Conservation (phyloP, 2,888 invertebrate genomes). For the Hyles lineata region DNA sequence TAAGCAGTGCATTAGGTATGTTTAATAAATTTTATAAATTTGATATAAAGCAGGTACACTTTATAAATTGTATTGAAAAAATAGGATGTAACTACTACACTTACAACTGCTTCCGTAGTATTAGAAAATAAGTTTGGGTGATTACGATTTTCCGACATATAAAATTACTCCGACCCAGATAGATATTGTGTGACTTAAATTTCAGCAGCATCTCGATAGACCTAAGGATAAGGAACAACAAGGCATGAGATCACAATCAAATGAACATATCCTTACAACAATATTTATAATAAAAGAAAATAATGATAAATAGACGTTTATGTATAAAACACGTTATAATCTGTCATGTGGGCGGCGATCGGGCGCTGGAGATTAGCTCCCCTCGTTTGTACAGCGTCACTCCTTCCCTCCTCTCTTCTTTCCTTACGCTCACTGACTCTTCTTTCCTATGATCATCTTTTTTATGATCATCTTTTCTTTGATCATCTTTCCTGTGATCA, state of each 20-base stretch:
- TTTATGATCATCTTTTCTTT: conserved; percentile 59
- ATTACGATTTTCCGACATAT: too few relatives aligned
- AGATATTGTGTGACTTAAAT: too few relatives aligned
- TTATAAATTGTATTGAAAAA: too few relatives aligned
- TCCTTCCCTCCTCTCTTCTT: conserved; percentile 56
- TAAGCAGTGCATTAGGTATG: too few relatives aligned
- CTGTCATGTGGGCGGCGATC: conserved; percentile 74
- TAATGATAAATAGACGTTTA: conserved; percentile 79
- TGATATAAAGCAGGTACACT: too few relatives aligned
- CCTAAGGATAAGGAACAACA: neutral
- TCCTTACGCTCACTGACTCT: conserved; percentile 39
- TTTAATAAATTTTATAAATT: too few relatives aligned
- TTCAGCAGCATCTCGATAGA: too few relatives aligned
- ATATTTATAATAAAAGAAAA: conserved; percentile 53
- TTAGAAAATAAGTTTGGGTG: too few relatives aligned
- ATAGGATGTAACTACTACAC: too few relatives aligned
- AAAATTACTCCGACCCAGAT: too few relatives aligned
- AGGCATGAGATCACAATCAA: conserved; percentile 19
- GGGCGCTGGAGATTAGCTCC: conserved; percentile 92
- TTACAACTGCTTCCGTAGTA: too few relatives aligned
- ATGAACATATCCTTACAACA: conserved; percentile 39
- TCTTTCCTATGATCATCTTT: conserved; percentile 56
- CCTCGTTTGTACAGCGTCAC: conserved; percentile 90
- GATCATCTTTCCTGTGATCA: conserved; percentile 51
- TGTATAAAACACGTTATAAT: conserved; percentile 71